Base-by-base conservation (phyloP, 1,140 invertebrate species). In the Eubasilissa regina region DNA sequence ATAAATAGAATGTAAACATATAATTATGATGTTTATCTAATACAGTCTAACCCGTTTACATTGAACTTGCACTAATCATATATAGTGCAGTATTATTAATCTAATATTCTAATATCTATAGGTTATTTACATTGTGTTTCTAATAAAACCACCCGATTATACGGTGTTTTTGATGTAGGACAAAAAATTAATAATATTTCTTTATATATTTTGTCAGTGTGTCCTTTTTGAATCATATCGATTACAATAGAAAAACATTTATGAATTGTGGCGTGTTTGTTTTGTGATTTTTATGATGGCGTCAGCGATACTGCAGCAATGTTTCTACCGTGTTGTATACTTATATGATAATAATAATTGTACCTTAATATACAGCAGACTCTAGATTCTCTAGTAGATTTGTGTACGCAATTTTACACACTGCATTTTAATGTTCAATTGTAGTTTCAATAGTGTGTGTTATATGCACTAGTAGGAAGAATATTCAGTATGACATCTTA, bases 1-100 rank as follows among this genome's bases (percentile, higher is more conserved):
- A 53, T 21, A 35, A 9, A 58, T 11, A 75, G 58, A 58, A 43
- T 13, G 9, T 12, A 51, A 7, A 35, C 25, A 35, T 35, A 35
- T 35, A 35, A 6, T n/a, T 35, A 35, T 35, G 25, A 35, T 35
- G 6, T 35, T 35, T 35, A 45, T 13, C 60, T 43, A 6, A 68
- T 78, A 72, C 51, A 70, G 76, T 70, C 48, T 51, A 51, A 70
- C 53, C 55, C 48, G 48, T 8, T 68, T 55, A 70, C 66, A 70
- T 70, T 70, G 66, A 70, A 70, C 66, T 70, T n/a, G 10, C n/a
- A 53, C 15, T 70, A 70, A 53, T 25, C 10, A 19, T 64, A 19
- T 64, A 12, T 53, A 53, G 19, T 70, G 15, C 45, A 51, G 6
- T 7, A 48, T 51, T 25, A 64, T 21, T 19, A 21, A 58, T 35